Base-by-base conservation (phyloP, 2,888 invertebrate genomes). In the Meloe dianella region DNA sequence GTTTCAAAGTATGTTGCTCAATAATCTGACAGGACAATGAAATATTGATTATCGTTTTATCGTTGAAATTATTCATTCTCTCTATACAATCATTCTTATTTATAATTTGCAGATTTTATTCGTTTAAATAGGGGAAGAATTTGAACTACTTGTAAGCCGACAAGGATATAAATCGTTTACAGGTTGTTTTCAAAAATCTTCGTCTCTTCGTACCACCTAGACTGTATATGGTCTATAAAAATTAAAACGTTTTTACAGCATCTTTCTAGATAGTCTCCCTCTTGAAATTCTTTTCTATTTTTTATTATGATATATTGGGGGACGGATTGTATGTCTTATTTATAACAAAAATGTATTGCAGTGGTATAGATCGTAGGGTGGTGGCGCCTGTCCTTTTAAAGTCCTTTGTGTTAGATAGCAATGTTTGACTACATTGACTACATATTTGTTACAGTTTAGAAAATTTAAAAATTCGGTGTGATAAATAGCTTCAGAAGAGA, bases 71-170 rank as follows among this genome's bases (percentile, higher is more conserved):
- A n/a, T 38, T 38, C 14, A 32, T 10, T 5, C 7, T 12, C 35
- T 6, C 27, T 27, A 27, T 27, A 47, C 10, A 8, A 47, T 20
- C n/a, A 3, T 10, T 17, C 10, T 47, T 20, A 20, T 20, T 47
- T 20, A 41, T 41, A n/a, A 41, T 47, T 10, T 47, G 2, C 47
- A n/a, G n/a, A 2, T 68, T 75, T 77, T 76, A 74, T 76, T 75
- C 71, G 65, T 70, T 72, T n/a, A n/a, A n/a, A n/a, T n/a, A 12
- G 41, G 3, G 10, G 8, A 41, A 41, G 17, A 41, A 17, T 41
- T 41, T 17, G 5, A 41, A 41, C 17, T 41, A 41, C 41, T 41
- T 12, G 5, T n/a, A 41, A 41, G 17, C 41, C 9, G 30, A 30
- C 35, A 35, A 35, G 1, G 41, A 41, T 41, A 41, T 6, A 41